phyloP scores from a whole-genome alignment of 2,888 invertebrate genomes.

The Agapostemon virescens region DNA sequence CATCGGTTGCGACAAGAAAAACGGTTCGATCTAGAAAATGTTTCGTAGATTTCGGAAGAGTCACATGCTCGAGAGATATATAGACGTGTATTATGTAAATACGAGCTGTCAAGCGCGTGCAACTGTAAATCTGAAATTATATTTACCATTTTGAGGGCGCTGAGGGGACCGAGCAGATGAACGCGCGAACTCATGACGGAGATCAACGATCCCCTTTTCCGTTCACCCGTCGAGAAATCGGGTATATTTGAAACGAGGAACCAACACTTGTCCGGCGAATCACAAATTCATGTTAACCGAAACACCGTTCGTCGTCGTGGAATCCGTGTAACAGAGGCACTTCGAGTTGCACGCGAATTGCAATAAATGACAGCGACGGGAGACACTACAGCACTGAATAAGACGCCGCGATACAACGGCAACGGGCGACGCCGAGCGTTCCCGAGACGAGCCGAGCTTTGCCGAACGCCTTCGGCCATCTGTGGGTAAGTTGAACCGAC shows the following conservation, averaged over 20 bases:
- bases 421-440: constrained; percentile 26
- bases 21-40: neutral
- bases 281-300: constrained; percentile 7
- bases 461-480: constrained; percentile 41
- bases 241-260: neutral
- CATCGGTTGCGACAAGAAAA: neutral
- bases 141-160: constrained; percentile 51
- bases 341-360: neutral
- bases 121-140: constrained; percentile 23
- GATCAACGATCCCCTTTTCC: constrained; percentile 21
- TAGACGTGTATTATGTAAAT: neutral
- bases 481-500: constrained; percentile 34
- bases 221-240: constrained; percentile 7
- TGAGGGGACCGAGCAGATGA: constrained; percentile 10
- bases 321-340: neutral
- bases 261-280: neutral
- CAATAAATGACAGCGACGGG: constrained; percentile 24
- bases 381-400: constrained; percentile 54
- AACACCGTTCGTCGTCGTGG: constrained; percentile 2
- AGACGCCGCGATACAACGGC: constrained; percentile 41
- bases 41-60: neutral
- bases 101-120: neutral
- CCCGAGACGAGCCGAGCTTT: constrained; percentile 44
- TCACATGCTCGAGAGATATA: neutral
- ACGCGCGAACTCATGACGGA: constrained; percentile 43